Percentiles rank a stretch among this genome's conserved stretches.
Evolutionary conservation across 2,888 invertebrate species (phyloP).

Genomic region (Pantelozetes paolii): DNA sequence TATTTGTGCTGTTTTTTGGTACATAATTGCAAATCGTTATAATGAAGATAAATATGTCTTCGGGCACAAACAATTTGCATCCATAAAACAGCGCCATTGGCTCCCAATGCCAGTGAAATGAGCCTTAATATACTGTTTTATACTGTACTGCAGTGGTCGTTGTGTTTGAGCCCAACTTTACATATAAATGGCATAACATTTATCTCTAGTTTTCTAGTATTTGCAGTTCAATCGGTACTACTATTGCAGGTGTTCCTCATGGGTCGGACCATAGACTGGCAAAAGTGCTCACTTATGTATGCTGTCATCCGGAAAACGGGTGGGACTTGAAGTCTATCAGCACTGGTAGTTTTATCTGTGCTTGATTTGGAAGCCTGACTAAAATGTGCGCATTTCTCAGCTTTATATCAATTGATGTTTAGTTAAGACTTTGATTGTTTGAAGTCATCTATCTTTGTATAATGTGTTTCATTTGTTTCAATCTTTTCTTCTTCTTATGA

Average conservation of each 20-base stretch:
- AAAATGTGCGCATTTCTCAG: slow-evolving; percentile 27
- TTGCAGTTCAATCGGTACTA: neutral
- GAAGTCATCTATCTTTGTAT: neutral
- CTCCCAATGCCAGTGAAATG: neutral
- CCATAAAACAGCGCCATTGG: slow-evolving; percentile 22
- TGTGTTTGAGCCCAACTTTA: neutral
- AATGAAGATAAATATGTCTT: slow-evolving; percentile 31
- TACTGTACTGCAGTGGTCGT: neutral
- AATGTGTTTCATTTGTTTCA: neutral
- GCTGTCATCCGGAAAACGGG: slow-evolving; percentile 36
- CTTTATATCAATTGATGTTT: slow-evolving; percentile 28
- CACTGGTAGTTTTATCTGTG: neutral
- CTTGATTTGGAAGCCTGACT: neutral
- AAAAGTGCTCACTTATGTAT: slow-evolving; percentile 31
- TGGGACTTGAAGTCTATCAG: slow-evolving; percentile 21
- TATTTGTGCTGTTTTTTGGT: slow-evolving; percentile 9
- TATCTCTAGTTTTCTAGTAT: neutral
- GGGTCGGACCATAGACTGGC: slow-evolving; percentile 27
- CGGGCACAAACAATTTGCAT: slow-evolving; percentile 21
- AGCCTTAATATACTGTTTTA: slow-evolving; percentile 8
- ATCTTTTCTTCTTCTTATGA: neutral
- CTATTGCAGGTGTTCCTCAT: slow-evolving; percentile 30
- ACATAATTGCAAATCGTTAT: slow-evolving; percentile 27
- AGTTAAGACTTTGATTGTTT: slow-evolving; percentile 20
- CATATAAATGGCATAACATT: slow-evolving; percentile 13